Conservation (phyloP, 2,113 vertebrate genomes). For the Laterallus jamaicensis region DNA sequence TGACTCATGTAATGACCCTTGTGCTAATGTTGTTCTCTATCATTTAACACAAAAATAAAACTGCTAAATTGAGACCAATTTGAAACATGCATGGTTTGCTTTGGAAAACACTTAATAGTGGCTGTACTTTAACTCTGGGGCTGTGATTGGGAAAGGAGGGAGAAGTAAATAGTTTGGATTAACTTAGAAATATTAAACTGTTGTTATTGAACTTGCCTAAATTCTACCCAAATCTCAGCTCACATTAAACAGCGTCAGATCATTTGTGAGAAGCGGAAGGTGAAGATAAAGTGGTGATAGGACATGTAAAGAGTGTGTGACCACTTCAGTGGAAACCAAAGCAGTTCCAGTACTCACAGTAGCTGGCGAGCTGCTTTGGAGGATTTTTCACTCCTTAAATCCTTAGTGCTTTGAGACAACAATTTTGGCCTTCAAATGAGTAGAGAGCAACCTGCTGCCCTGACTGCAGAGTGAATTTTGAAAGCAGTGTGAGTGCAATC, state of each 20-base stretch:
- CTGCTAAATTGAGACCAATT: slow-evolving; percentile 24
- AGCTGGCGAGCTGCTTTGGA: slow-evolving; percentile 10
- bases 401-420: not conserved
- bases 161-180: slow-evolving; percentile 32
- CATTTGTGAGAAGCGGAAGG: not conserved
- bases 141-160: not conserved
- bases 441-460: not conserved
- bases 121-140: not conserved
- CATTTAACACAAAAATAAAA: slow-evolving; percentile 60
- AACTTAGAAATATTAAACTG: not conserved
- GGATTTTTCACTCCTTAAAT: slow-evolving; percentile 21
- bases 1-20: slow-evolving; percentile 54
- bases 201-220: slow-evolving; percentile 1
- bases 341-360: not conserved
- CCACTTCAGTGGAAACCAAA: slow-evolving; percentile 29
- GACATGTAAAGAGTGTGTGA: not conserved
- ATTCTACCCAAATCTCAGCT: not conserved
- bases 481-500: not conserved
- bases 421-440: not conserved
- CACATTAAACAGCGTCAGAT: slow-evolving; percentile 4
- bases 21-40: slow-evolving; percentile 40
- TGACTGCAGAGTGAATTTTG: not conserved
- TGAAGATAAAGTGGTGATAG: not conserved
- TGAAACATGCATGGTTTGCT: not conserved
- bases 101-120: not conserved